phyloP scores from a whole-genome alignment of 2,113 vertebrate genomes.

The Pionites leucogaster region DNA sequence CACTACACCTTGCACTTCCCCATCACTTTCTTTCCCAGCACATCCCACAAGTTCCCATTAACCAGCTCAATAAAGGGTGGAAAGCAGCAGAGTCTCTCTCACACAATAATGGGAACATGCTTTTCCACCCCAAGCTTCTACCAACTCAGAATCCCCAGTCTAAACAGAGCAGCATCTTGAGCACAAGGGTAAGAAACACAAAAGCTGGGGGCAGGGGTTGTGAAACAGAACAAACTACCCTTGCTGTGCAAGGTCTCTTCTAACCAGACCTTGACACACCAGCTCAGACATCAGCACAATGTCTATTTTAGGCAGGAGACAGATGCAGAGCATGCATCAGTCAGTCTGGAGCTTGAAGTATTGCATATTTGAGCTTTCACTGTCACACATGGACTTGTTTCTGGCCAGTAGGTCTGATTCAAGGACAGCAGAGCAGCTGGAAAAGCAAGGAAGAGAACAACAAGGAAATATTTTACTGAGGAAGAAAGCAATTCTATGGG shows the following conservation, averaged over 20 bases:
- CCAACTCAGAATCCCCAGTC: neutral
- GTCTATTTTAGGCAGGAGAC: neutral
- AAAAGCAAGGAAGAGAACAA: neutral
- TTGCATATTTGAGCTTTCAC: neutral
- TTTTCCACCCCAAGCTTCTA: neutral
- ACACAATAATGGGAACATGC: neutral
- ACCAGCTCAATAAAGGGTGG: neutral
- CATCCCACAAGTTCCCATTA: neutral
- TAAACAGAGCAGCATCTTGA: neutral
- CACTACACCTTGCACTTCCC: neutral
- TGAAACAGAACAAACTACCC: neutral
- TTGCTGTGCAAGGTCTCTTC: neutral
- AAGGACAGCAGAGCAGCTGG: constrained; percentile 44
- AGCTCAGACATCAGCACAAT: neutral
- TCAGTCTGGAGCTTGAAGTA: constrained; percentile 7
- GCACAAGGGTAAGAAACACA: neutral
- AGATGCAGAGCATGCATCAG: neutral
- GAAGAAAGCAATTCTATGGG: neutral
- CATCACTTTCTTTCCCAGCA: neutral
- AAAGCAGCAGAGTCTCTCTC: neutral
- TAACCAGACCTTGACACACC: constrained; percentile 4
- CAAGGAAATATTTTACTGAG: neutral
- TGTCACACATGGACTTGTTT: neutral
- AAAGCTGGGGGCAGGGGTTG: neutral
- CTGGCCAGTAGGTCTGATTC: neutral